Evolutionary conservation across 2,888 invertebrate species (phyloP).

Genomic region (Tyria jacobaeae): DNA sequence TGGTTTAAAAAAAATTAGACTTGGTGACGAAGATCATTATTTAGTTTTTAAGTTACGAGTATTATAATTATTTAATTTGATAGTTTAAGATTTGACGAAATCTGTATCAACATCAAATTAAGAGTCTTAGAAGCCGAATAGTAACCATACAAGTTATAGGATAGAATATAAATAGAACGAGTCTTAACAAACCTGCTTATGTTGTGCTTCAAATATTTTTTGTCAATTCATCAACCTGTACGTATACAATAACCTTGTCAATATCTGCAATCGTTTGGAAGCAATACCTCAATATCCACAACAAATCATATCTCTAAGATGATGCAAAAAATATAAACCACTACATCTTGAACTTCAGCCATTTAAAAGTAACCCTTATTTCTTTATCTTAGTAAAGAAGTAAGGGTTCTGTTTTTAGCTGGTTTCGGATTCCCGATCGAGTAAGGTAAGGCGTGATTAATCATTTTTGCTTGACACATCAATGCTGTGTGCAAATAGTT

Average conservation of each 20-base stretch:
- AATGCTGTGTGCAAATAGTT: slow-evolving; percentile 73
- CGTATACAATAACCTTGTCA: slow-evolving; percentile 20
- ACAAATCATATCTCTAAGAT: slow-evolving; percentile 34
- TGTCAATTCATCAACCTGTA: neutral
- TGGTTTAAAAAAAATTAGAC: no score
- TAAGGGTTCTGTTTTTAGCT: slow-evolving; percentile 1
- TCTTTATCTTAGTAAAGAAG: neutral
- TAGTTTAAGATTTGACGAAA: no score
- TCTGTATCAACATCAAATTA: no score
- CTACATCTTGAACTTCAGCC: neutral
- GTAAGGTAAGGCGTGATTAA: slow-evolving; percentile 63
- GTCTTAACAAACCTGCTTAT: no score
- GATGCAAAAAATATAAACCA: slow-evolving; percentile 38
- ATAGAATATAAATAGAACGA: no score
- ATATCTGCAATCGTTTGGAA: slow-evolving; percentile 34
- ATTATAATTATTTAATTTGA: no score
- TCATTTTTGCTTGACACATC: slow-evolving; percentile 71
- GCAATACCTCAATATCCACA: slow-evolving; percentile 39
- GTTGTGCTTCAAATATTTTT: neutral
- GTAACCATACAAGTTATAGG: no score
- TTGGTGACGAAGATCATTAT: no score
- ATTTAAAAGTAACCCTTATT: slow-evolving; percentile 17
- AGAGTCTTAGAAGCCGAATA: neutral
- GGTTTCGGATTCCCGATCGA: slow-evolving; percentile 27
- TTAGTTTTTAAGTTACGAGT: no score